Evolutionary conservation across 2,797 vertebrate species (phyloP).

Genomic region (Oreochromis grahami): DNA sequence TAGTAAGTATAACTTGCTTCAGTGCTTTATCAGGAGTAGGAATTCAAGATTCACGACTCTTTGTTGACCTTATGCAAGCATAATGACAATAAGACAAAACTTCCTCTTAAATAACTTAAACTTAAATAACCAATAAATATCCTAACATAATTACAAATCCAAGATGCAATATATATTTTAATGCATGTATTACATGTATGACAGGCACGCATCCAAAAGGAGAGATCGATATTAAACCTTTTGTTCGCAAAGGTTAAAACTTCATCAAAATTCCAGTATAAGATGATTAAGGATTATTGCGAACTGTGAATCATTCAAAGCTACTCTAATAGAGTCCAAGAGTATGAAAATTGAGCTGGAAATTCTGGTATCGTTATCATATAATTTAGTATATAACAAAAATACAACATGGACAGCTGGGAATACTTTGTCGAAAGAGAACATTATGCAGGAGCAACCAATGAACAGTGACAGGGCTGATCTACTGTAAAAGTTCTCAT

Average conservation of each 20-base stretch:
- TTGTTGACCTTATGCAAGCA: background rate
- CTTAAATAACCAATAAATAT: background rate
- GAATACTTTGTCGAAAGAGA: background rate
- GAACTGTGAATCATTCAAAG: background rate
- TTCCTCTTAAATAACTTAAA: background rate
- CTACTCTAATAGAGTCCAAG: background rate
- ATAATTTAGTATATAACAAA: background rate
- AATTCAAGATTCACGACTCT: background rate
- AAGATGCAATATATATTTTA: background rate
- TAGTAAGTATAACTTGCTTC: background rate
- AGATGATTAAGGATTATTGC: background rate
- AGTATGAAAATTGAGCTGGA: background rate
- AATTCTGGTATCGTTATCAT: background rate
- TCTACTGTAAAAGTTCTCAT: background rate
- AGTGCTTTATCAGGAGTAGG: background rate
- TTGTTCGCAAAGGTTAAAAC: background rate
- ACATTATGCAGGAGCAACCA: background rate
- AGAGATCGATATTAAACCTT: background rate
- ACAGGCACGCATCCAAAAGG: background rate
- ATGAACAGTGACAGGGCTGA: background rate
- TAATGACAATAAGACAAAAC: background rate
- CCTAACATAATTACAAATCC: background rate
- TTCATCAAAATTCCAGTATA: background rate
- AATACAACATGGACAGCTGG: background rate
- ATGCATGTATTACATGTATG: background rate